Base-by-base conservation (phyloP, 2,888 invertebrate genomes). In the Temnothorax ravouxi region DNA sequence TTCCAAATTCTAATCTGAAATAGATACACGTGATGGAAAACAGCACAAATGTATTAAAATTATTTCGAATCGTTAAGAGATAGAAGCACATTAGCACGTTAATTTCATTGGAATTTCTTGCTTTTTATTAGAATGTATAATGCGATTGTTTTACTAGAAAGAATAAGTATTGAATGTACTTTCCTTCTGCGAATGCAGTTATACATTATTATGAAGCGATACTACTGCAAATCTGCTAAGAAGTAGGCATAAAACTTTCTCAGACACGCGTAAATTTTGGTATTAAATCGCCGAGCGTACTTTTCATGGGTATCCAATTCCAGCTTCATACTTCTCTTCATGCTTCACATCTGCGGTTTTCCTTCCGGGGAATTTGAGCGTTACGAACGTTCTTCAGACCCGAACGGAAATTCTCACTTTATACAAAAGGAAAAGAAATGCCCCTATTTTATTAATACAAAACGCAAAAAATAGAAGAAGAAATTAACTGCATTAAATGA, bases 321-420 rank as follows among this genome's bases (percentile, higher is more conserved):
- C 74, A 72, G 54, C 11, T 81, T 81, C 71, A 54, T 66, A 67
- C 50, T 25, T 86, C 85, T 47, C 11, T 81, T 81, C 71, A 54
- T 66, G 72, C 50, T 34, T 86, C 85, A 82, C 84, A 84, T 85
- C 72, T 84, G 89, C 84, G 88, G 87, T 88, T 89, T 89, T 82
- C 83, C 85, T 87, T 88, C 87, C 88, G 84, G 80, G 0, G 13
- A 9, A 56, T 83, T 54, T 52, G n/a, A 66, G 21, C 13, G 66
- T 29, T 47, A n/a, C 44, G 13, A 50, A 72, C 50, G 29, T 25
- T 21, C 41, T n/a, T 44, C 18, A 54, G 21, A 69, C 15, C 15
- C 29, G 4, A 54, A 25, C 41, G 69, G 56, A 71, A 71, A 56
- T 59, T 71, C 71, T 79, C 8, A 11, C 64, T 34, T 71, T 34